Base-by-base conservation (phyloP, 2,888 invertebrate species). In the Parelbella ahira region DNA sequence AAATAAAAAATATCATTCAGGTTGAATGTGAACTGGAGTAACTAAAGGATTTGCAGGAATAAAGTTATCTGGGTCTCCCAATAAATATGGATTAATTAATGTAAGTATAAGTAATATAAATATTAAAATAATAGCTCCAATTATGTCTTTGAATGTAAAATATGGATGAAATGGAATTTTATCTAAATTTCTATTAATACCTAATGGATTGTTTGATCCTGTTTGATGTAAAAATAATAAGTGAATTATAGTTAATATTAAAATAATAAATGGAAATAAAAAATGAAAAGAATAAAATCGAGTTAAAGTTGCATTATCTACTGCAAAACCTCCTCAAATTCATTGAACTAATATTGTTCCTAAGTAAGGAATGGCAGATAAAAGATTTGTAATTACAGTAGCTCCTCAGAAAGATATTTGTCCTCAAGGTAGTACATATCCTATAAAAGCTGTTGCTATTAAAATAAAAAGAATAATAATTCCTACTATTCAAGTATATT, bases 1-100 rank as follows among this genome's bases (percentile, higher is more conserved):
- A 88, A 94, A 94, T 87, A 94, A 71, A 61, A 94, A 95, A 71
- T 94, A 94, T 91, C 93, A 94, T 90, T 95, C 94, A 28, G 93
- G 94, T 89, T 94, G 92, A 84, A 94, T 94, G 65, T 94, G 94
- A 3, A 89, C 68, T 0, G 94, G 93, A 0, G 93, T 93, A 7
- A 91, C 87, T 82, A 93, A 59, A 0, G 91, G 89, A 51, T 93
- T 92, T 2, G 92, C 93, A 0, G 90, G 90, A 9, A 89, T 91
- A 80, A 93, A 94, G 80, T 93, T 94, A 84, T 93, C 93, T 0
- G 92, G 91, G 13, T 93, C 93, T 54, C 90, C 88, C 67, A 94
- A 57, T 64, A 91, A 48, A 56, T 90, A 89, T 0, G 93, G 93
- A 2, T 74, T 80, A 47, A 70, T 66, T 69, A 91, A 58, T 1